Base-by-base conservation (phyloP, 2,888 invertebrate species). In the Erynnis tages region DNA sequence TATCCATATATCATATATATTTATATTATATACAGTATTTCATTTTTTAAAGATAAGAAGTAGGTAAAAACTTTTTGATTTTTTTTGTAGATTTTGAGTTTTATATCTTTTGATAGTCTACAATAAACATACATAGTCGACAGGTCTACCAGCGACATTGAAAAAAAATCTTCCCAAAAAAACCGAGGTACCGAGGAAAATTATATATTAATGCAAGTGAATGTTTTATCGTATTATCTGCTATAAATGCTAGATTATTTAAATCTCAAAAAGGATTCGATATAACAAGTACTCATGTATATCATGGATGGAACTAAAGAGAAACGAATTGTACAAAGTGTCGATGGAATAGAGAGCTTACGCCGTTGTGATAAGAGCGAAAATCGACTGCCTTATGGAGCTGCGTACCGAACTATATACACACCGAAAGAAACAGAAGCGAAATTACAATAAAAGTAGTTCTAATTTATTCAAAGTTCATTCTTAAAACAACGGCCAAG, bases 61-160 rank as follows among this genome's bases (percentile, higher is more conserved):
- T 35, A 29, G 29, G 47, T 47, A 47, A 21, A 47, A 47, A 29
- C 8, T 29, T 38, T 37, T 35, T 19, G 37, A 37, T 47, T 47
- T 47, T 46, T 47, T 47, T 47, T 47, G 47, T 47, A 47, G 47
- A 47, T 47, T 47, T 47, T 47, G 47, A 47, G 29, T 47, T 47
- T 47, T 47, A 47, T 47, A 47, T 19, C 47, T 47, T 47, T 47
- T 38, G 47, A 47, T 38, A 38, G 37, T 38, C 38, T 48, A 38
- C 47, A 48, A 48, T 48, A 38, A 48, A 48, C 38, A 38, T 47
- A 47, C 38, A 47, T 16, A 17, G 17, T 38, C n/a, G 47, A 48
- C 19, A 37, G 21, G 14, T 29, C 38, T 17, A 7, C 27, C 27
- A 14, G 17, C 37, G 17, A 10, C 35, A 35, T 19, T 19, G 8